Evolutionary conservation across 2,797 vertebrate species (phyloP).

Genomic region (Mus caroli): DNA sequence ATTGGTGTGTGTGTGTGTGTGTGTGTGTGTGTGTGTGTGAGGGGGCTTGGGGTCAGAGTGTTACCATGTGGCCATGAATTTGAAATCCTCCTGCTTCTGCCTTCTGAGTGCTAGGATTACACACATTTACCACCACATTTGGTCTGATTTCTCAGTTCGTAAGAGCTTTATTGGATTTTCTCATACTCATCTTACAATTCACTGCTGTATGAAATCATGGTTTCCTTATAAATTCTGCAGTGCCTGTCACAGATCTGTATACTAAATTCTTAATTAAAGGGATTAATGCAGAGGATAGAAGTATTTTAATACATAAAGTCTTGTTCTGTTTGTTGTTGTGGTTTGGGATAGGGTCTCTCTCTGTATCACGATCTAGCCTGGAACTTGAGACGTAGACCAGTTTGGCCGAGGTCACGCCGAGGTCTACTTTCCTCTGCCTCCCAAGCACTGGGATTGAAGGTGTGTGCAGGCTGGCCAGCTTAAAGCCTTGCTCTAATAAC

Average conservation of each 20-base stretch:
- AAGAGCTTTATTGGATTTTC: slow-evolving; percentile 1
- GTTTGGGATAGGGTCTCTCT: not conserved
- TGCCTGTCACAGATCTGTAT: not conserved
- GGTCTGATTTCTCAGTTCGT: not conserved
- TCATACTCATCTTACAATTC: not conserved
- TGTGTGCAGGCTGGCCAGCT: not conserved
- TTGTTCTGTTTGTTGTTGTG: not conserved
- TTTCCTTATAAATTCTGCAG: not conserved
- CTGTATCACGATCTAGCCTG: too few relatives aligned
- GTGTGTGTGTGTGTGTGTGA: accelerated
- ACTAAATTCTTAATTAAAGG: slow-evolving; percentile 26
- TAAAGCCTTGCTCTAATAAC: slow-evolving; percentile 16
- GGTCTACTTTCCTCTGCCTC: not conserved
- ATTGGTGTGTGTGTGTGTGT: too few relatives aligned
- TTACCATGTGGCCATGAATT: not conserved
- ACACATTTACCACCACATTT: not conserved
- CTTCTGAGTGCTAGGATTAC: not conserved
- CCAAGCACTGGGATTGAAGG: not conserved
- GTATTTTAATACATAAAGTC: slow-evolving; percentile 48
- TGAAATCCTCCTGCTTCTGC: not conserved
- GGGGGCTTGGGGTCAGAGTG: not conserved
- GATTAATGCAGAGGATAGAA: not conserved
- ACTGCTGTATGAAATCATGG: not conserved
- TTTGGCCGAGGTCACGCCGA: not conserved
- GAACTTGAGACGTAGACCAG: not conserved